Evolutionary conservation across 2,888 invertebrate species (phyloP).

Genomic region (Rhyacophila evoluta): DNA sequence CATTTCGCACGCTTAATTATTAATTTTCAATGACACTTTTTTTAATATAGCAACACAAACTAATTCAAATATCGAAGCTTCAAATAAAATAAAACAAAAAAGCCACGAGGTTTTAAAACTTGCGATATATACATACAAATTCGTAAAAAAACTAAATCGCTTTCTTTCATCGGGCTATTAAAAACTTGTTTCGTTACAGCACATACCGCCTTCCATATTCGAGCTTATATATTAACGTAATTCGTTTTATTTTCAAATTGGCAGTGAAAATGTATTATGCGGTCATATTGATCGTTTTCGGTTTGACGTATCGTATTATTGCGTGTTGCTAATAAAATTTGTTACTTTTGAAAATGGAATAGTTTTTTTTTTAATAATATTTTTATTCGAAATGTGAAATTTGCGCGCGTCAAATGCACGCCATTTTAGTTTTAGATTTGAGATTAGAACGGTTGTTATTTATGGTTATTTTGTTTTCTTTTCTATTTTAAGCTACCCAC

Average conservation of each 20-base stretch:
- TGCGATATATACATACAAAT: neutral
- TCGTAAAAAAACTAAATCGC: neutral
- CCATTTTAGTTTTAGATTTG: neutral
- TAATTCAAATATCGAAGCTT: neutral
- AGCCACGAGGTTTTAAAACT: neutral
- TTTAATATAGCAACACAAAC: neutral
- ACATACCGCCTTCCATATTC: too few relatives aligned
- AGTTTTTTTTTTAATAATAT: constrained; percentile 1
- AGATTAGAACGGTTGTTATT: neutral
- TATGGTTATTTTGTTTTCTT: neutral
- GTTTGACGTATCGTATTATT: constrained; percentile 2
- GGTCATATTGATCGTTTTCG: neutral
- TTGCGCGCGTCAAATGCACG: neutral
- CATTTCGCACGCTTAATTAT: neutral
- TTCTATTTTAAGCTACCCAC: neutral
- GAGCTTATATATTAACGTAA: too few relatives aligned
- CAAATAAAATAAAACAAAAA: neutral
- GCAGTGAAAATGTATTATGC: neutral
- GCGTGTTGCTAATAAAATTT: neutral
- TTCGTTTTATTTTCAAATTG: neutral
- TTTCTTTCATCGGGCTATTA: too few relatives aligned
- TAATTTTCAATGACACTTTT: neutral
- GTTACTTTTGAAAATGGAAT: neutral
- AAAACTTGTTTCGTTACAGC: too few relatives aligned
- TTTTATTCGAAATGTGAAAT: neutral